A percentile compares a stretch with the other conserved stretches of the same genome.
Conservation (phyloP, 2,797 vertebrate species). For the Numenius phaeopus region DNA sequence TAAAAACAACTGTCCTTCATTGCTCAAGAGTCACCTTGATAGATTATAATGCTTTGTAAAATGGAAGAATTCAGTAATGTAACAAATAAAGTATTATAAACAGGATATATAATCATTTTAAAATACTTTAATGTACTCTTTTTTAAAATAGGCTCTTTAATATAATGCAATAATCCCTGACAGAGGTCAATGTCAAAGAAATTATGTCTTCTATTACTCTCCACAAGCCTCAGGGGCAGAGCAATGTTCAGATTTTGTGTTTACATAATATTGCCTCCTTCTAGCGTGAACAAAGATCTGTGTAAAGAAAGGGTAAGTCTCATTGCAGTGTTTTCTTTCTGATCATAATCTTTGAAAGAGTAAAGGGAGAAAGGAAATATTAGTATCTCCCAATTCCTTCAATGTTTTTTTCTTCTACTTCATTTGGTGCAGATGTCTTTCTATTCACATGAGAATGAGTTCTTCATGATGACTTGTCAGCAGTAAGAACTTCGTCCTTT, state of each 20-base stretch:
- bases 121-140: not conserved
- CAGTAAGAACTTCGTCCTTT: not conserved
- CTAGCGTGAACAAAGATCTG: not conserved
- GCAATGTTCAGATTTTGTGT: not conserved
- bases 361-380: not conserved
- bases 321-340: not conserved
- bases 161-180: not conserved
- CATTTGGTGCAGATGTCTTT: not conserved
- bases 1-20: not conserved
- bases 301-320: not conserved
- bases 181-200: not conserved
- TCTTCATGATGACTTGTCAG: not conserved
- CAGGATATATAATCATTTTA: not conserved
- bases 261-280: not conserved
- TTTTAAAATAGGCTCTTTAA: not conserved
- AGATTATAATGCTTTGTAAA: not conserved
- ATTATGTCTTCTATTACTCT: not conserved
- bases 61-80: not conserved
- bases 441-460: fast-evolving
- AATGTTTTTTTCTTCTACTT: not conserved
- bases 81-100: not conserved
- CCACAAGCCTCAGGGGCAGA: not conserved
- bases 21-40: not conserved
- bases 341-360: not conserved
- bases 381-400: not conserved